These are phyloP conservation scores for Antennarius striatus DNA, from an alignment of 2,113 vertebrate genomes.

Conservation along the genomic window DNA sequence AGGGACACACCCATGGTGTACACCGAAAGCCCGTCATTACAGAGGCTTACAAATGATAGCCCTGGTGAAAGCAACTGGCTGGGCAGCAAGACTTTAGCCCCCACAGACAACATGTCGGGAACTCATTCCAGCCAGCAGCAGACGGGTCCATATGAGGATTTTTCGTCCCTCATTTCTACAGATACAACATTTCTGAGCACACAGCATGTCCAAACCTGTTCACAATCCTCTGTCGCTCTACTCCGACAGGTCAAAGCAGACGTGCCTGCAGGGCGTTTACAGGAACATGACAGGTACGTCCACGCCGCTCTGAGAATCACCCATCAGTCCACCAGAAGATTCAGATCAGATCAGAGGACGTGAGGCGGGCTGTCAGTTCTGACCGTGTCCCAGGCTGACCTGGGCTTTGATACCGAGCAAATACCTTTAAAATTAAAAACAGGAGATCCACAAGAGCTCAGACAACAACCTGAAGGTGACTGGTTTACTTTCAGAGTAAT, in stretches of 20 bases:
- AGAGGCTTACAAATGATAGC: slow-evolving; percentile 73
- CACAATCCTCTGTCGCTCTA: slow-evolving; percentile 46
- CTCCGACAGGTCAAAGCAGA: slow-evolving; percentile 56
- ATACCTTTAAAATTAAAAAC: too few species aligned
- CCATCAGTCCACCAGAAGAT: slow-evolving; percentile 14
- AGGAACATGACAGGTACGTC: slow-evolving; percentile 54
- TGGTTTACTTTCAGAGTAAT: background rate
- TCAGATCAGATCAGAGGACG: background rate
- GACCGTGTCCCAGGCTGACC: too few species aligned
- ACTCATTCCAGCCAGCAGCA: slow-evolving; percentile 31
- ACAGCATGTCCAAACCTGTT: slow-evolving; percentile 53
- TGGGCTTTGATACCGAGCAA: too few species aligned
- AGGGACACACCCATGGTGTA: slow-evolving; percentile 77
- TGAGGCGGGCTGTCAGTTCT: background rate
- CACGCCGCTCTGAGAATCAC: slow-evolving; percentile 16
- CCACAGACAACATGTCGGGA: slow-evolving; percentile 31
- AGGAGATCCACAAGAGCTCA: too few species aligned
- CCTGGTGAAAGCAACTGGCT: slow-evolving; percentile 68
- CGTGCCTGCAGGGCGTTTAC: slow-evolving; percentile 32
- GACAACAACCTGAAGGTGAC: too few species aligned
- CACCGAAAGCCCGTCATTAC: slow-evolving; percentile 78
- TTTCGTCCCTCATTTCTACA: background rate
- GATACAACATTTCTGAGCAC: slow-evolving; percentile 13
- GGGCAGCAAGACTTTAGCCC: slow-evolving; percentile 43
- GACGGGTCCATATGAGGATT: slow-evolving; percentile 10